Percentiles rank a stretch among this genome's conserved stretches.
Conservation (phyloP, 2,113 vertebrate genomes). For the Rissa tridactyla region DNA sequence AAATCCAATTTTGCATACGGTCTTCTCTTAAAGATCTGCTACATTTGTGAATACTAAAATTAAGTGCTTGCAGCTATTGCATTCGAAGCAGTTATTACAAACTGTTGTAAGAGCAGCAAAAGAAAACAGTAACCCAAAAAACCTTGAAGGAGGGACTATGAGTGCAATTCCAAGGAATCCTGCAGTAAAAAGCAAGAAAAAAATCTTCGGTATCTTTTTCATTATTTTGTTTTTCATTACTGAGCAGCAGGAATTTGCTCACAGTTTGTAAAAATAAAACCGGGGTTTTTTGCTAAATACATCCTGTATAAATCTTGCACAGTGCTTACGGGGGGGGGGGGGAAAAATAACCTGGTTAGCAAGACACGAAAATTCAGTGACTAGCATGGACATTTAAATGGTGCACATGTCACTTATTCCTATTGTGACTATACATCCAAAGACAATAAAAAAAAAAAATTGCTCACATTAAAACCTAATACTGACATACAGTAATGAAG, state of each 20-base stretch:
- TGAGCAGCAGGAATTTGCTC: not conserved
- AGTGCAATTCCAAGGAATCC: not conserved
- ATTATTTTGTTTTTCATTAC: not conserved
- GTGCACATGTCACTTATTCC: not conserved
- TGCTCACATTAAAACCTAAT: not conserved
- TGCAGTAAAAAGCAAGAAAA: not conserved
- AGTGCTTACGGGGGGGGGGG: not conserved
- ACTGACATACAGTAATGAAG: not conserved
- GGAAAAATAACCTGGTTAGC: not conserved
- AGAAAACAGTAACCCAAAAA: not conserved
- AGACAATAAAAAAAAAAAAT: not conserved
- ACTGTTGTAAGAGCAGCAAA: not conserved
- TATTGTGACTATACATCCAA: not conserved
- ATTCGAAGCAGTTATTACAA: not conserved
- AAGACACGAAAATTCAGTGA: not conserved
- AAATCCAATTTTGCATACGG: not conserved
- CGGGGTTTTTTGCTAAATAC: not conserved
- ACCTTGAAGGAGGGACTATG: not conserved
- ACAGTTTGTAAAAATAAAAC: not conserved
- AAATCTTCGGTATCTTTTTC: fast-evolving
- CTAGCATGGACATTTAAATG: not conserved
- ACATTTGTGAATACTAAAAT: not conserved
- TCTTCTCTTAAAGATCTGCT: not conserved
- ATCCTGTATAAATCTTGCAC: not conserved
- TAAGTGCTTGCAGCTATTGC: not conserved